Conservation (phyloP, 2,113 vertebrate genomes). For the Odobenus rosmarus region DNA sequence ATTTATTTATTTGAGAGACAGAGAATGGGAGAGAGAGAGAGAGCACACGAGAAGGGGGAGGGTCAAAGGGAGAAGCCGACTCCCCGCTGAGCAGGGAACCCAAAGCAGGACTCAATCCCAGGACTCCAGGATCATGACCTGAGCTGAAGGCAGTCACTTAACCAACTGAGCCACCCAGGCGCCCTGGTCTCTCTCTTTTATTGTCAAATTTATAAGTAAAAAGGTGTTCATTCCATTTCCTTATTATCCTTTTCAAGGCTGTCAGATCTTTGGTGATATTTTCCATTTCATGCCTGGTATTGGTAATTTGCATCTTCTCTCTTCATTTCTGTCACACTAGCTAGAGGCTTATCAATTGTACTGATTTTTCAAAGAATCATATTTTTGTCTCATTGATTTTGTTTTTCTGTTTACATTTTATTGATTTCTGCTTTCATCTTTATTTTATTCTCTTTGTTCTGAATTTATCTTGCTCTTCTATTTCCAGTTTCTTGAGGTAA, state of each 20-base stretch:
- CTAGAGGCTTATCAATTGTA: not conserved
- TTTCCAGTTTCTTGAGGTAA: not conserved
- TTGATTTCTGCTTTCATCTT: not conserved
- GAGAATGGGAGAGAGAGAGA: no score
- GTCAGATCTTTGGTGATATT: not conserved
- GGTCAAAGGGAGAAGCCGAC: no score
- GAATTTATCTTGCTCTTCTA: not conserved
- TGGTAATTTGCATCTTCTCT: not conserved
- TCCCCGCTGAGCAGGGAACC: no score
- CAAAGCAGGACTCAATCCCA: no score
- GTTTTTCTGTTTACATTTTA: not conserved
- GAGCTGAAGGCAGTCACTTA: no score
- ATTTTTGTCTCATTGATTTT: not conserved
- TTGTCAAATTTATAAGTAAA: not conserved
- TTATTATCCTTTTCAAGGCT: not conserved
- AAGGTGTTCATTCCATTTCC: not conserved
- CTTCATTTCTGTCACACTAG: not conserved
- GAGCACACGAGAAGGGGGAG: no score
- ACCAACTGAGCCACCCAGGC: no score
- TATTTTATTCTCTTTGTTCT: not conserved
- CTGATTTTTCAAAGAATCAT: not conserved
- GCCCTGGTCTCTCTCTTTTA: not conserved
- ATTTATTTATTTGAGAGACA: no score
- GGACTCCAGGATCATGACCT: no score
- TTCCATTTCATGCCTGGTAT: not conserved